Conservation (phyloP, 2,888 invertebrate species). For the Tuta absoluta region DNA sequence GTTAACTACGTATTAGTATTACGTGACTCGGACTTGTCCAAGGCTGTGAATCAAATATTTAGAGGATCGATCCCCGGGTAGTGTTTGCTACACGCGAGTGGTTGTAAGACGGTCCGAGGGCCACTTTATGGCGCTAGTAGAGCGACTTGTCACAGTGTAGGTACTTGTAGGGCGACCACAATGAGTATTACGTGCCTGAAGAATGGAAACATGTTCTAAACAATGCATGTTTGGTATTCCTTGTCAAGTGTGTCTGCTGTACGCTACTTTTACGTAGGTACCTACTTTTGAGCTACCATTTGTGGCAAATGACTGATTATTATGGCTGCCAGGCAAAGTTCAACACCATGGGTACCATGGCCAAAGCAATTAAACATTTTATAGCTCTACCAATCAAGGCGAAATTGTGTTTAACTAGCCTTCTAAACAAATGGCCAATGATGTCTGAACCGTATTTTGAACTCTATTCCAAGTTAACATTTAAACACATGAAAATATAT, state of each 20-base stretch:
- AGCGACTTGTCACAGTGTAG: constrained; percentile 28
- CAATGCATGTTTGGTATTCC: constrained; percentile 23
- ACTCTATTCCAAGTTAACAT: too few relatives aligned
- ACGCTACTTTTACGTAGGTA: not conserved
- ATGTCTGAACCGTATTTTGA: too few relatives aligned
- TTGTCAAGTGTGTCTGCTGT: constrained; percentile 10
- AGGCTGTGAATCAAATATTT: constrained; percentile 54
- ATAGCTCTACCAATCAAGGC: too few relatives aligned
- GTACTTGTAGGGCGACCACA: constrained; percentile 12
- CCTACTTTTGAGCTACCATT: not conserved
- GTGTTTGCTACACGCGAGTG: constrained; percentile 46
- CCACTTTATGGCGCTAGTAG: constrained; percentile 43
- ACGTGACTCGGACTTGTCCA: constrained; percentile 49
- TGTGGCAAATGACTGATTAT: not conserved
- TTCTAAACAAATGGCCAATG: too few relatives aligned
- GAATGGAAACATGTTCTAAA: constrained; percentile 19
- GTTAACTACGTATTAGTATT: constrained; percentile 45
- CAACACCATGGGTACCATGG: too few relatives aligned
- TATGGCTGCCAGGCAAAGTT: not conserved
- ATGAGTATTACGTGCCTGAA: constrained; percentile 27
- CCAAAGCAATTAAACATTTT: too few relatives aligned
- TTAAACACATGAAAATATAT: too few relatives aligned
- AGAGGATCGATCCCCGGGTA: constrained; percentile 49
- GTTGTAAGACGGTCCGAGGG: constrained; percentile 40
- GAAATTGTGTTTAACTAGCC: too few relatives aligned